phyloP scores from a whole-genome alignment of 2,888 invertebrate species.

The Branchellion lobata region DNA sequence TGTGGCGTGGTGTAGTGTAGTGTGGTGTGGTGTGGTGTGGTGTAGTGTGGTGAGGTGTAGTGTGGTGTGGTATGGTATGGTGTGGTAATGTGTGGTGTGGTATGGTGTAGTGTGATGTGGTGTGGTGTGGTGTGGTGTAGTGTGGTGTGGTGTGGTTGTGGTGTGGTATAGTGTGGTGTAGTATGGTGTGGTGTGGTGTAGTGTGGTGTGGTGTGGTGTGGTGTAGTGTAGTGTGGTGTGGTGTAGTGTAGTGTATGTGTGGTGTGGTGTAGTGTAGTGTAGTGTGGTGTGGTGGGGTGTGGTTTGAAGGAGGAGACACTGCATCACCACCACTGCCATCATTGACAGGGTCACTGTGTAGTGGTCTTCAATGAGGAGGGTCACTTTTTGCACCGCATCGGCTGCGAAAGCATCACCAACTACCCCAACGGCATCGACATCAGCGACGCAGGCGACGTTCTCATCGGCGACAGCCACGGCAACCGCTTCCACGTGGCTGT shows the following conservation, averaged over 20 bases:
- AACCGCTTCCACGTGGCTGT: constrained; percentile 96
- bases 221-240: too few species aligned
- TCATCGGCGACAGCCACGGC: constrained; percentile 94
- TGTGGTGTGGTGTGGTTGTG: too few species aligned
- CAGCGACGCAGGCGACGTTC: constrained; percentile 91
- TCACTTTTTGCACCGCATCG: constrained; percentile 84
- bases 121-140: too few species aligned
- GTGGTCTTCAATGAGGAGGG: constrained; percentile 87
- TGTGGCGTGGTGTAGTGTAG: background rate
- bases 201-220: too few species aligned
- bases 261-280: too few species aligned
- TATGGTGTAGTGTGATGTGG: too few species aligned
- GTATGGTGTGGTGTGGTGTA: too few species aligned
- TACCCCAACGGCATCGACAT: constrained; percentile 97
- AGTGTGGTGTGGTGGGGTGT: too few species aligned
- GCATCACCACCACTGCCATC: background rate
- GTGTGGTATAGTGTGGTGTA: too few species aligned
- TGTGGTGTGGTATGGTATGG: background rate
- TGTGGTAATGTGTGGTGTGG: constrained; percentile 5
- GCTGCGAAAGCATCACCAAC: constrained; percentile 90
- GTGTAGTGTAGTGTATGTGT: too few species aligned
- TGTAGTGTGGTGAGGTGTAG: background rate
- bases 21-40: background rate
- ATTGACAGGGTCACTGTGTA: constrained; percentile 79
- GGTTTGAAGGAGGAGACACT: too few species aligned